phyloP scores from a whole-genome alignment of 2,888 invertebrate genomes.

The Gymnocheta viridis region DNA sequence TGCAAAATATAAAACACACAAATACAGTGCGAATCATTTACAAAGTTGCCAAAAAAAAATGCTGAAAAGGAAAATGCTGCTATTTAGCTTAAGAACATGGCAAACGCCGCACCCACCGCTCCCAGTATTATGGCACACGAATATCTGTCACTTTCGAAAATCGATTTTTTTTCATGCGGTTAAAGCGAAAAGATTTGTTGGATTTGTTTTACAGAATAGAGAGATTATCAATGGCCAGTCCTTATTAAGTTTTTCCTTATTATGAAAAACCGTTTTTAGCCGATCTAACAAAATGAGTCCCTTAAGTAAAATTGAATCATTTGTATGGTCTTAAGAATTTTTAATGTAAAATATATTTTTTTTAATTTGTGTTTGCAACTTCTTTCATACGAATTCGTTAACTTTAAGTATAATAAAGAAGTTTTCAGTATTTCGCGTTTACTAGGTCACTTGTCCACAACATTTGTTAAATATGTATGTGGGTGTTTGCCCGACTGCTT shows the following conservation, averaged over 20 bases:
- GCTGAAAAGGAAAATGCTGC: not conserved
- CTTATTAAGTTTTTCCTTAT: no score
- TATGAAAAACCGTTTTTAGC: no score
- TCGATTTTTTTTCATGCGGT: no score
- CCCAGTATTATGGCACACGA: not conserved
- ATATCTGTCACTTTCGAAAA: not conserved
- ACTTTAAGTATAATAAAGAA: constrained; percentile 43
- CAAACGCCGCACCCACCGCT: no score
- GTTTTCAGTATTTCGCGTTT: constrained; percentile 5
- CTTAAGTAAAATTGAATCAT: not conserved
- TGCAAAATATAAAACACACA: not conserved
- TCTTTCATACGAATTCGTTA: constrained; percentile 12
- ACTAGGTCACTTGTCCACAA: not conserved
- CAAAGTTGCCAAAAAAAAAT: not conserved
- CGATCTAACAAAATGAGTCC: not conserved
- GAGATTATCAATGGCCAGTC: no score
- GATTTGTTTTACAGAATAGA: no score
- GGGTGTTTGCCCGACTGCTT: not conserved
- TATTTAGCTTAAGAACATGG: not conserved
- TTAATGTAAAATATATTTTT: constrained; percentile 17
- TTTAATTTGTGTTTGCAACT: no score
- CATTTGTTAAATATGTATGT: constrained; percentile 16
- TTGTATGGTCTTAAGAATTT: not conserved
- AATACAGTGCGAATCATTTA: not conserved
- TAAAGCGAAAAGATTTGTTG: no score